phyloP scores from a whole-genome alignment of 1,140 invertebrate species.

The Sitobion miscanthi region DNA sequence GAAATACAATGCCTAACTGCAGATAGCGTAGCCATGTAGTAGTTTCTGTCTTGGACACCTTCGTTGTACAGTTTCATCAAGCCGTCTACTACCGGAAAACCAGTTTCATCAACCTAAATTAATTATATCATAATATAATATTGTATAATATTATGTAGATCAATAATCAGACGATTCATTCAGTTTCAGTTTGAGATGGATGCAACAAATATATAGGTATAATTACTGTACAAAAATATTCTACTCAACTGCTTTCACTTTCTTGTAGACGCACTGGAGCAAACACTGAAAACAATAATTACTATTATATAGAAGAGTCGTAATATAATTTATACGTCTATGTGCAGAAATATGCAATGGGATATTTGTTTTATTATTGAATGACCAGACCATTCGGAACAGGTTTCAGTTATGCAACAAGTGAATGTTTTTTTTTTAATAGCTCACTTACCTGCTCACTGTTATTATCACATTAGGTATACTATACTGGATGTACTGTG shows the following conservation, averaged over 20 bases:
- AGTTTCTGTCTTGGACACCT: slow-evolving; percentile 73
- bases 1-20: slow-evolving; percentile 72
- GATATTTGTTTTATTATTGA: slow-evolving; percentile 7
- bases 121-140: neutral
- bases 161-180: slow-evolving; percentile 59
- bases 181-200: neutral
- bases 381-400: slow-evolving; percentile 18
- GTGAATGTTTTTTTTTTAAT: slow-evolving; percentile 47
- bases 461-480: neutral
- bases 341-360: neutral
- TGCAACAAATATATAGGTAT: neutral
- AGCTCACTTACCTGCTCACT: neutral
- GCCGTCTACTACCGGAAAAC: slow-evolving; percentile 73
- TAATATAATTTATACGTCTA: slow-evolving; percentile 42
- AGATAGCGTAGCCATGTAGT: slow-evolving; percentile 73
- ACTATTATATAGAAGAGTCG: neutral
- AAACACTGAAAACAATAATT: slow-evolving; percentile 67
- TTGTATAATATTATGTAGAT: slow-evolving; percentile 62
- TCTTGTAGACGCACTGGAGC: slow-evolving; percentile 72
- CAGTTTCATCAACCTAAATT: slow-evolving; percentile 64
- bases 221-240: neutral
- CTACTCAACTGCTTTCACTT: slow-evolving; percentile 68
- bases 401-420: slow-evolving; percentile 29
- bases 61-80: slow-evolving; percentile 73
- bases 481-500: neutral